phyloP scores from a whole-genome alignment of 37 sponge, comb jelly and placozoan genomes.

The Chondrosia reniformis region DNA sequence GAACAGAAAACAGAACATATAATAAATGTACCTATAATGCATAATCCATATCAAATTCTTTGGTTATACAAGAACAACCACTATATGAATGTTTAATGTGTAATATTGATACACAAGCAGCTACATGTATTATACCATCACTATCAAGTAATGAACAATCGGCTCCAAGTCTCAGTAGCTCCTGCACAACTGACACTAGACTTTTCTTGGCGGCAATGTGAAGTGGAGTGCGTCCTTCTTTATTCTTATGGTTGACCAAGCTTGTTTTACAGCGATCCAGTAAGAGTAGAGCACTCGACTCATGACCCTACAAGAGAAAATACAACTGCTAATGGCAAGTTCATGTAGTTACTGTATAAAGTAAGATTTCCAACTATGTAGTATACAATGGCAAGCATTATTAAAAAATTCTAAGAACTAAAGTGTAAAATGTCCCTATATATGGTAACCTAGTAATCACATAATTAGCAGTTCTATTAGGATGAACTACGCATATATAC shows the following conservation, averaged over 20 bases:
- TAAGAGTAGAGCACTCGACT: slow-evolving; percentile 61
- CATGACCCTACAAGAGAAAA: slow-evolving; percentile 42
- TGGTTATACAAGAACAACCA: background rate
- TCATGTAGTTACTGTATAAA: background rate
- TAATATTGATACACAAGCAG: background rate
- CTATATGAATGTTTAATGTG: background rate
- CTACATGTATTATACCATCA: slow-evolving; percentile 28
- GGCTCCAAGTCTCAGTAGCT: slow-evolving; percentile 60
- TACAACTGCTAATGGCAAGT: background rate
- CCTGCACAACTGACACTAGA: slow-evolving; percentile 66
- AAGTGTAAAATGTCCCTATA: background rate
- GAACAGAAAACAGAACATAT: background rate
- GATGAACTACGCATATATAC: too few species aligned
- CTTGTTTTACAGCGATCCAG: slow-evolving; percentile 44
- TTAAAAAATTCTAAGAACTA: background rate
- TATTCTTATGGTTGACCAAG: slow-evolving; percentile 37
- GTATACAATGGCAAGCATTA: background rate
- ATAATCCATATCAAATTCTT: background rate
- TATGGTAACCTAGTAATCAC: too few species aligned
- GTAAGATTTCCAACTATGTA: background rate
- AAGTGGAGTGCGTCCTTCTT: slow-evolving; percentile 50
- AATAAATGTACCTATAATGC: background rate
- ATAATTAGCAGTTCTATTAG: too few species aligned
- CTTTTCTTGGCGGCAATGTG: slow-evolving; percentile 80
- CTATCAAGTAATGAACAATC: slow-evolving; percentile 53